Evolutionary conservation across 2,113 vertebrate species (phyloP).

Genomic region (Ancistrus triradiatus): DNA sequence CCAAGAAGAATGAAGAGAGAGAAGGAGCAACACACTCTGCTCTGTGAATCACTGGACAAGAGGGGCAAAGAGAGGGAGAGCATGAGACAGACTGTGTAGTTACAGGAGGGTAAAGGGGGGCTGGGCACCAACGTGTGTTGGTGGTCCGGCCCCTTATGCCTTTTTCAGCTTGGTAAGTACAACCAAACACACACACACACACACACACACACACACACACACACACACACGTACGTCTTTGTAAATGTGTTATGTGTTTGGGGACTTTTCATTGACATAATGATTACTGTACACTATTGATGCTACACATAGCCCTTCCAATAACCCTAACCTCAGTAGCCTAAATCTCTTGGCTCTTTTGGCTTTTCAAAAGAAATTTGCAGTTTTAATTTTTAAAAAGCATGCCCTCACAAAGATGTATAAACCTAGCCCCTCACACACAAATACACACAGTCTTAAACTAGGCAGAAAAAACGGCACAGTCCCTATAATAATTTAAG

Average conservation of each 20-base stretch:
- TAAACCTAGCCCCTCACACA: too few species aligned
- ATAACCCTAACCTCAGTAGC: too few species aligned
- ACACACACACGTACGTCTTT: constrained; percentile 6
- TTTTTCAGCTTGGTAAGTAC: constrained; percentile 2
- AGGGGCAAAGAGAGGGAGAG: constrained; percentile 24
- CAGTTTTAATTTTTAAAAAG: too few species aligned
- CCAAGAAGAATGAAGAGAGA: constrained; percentile 11
- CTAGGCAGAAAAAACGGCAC: background rate
- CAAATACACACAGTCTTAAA: background rate
- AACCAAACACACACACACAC: constrained; percentile 4
- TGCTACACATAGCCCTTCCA: too few species aligned
- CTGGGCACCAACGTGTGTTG: constrained; percentile 32
- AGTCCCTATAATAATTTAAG: too few species aligned
- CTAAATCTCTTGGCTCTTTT: too few species aligned
- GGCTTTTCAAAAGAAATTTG: too few species aligned
- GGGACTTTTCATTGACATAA: too few species aligned
- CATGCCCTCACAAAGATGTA: background rate
- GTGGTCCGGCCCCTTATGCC: constrained; percentile 44
- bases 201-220: constrained; percentile 5
- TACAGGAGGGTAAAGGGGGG: constrained; percentile 37
- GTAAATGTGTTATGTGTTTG: too few species aligned
- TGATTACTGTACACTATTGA: too few species aligned
- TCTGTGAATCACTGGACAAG: constrained; percentile 20
- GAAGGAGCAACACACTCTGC: constrained; percentile 18
- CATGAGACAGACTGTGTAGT: constrained; percentile 18